Percentiles rank a stretch among this genome's conserved stretches.
These are phyloP conservation scores for Dreissena polymorpha DNA, from an alignment of 1,140 invertebrate species.

Conservation along the genomic window DNA sequence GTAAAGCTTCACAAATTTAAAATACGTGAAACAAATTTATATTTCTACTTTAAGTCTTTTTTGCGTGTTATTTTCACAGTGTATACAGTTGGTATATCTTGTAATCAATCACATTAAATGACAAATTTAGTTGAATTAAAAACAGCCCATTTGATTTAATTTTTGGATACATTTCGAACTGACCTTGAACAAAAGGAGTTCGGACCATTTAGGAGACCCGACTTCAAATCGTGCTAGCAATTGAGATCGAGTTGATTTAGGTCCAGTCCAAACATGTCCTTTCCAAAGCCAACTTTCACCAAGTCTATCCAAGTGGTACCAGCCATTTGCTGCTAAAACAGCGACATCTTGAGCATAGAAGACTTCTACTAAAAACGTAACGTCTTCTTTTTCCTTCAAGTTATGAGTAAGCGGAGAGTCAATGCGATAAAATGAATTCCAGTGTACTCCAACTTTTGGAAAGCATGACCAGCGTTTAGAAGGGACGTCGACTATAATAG, in stretches of 20 bases:
- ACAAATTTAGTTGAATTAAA: not conserved
- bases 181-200: conserved; percentile 45
- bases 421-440: conserved; percentile 15
- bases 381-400: conserved; percentile 23
- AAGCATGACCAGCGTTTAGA: conserved; percentile 38
- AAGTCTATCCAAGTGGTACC: conserved; percentile 25
- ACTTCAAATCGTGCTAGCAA: conserved; percentile 29
- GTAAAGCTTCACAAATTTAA: not conserved
- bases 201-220: conserved; percentile 32
- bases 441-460: conserved; percentile 12
- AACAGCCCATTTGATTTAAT: too few species aligned
- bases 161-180: not conserved
- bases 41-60: not conserved
- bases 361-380: conserved; percentile 36
- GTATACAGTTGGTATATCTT: not conserved
- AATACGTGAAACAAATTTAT: not conserved
- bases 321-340: not conserved
- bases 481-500: conserved; percentile 14
- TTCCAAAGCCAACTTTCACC: conserved; percentile 13
- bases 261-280: conserved; percentile 33
- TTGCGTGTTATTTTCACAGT: not conserved
- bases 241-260: conserved; percentile 32
- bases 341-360: conserved; percentile 32
- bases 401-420: conserved; percentile 16
- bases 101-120: not conserved